Conservation (phyloP, 92 coral and sea anemone genomes). For the Bergia sp. region DNA sequence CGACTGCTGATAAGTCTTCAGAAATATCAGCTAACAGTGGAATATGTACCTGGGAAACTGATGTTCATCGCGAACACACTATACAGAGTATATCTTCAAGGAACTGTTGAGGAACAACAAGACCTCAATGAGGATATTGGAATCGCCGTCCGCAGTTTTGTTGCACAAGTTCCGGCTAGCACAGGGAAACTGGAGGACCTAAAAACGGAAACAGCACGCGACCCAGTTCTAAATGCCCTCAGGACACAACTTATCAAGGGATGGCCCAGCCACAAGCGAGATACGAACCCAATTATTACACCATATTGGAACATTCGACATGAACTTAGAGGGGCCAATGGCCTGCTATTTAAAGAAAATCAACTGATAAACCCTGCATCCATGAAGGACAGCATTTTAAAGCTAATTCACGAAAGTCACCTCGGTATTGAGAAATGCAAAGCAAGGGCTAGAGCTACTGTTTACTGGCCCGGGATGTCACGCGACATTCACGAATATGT, state of each 20-base stretch:
- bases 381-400: conserved; percentile 20
- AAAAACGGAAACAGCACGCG: conserved; percentile 36
- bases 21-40: conserved; percentile 39
- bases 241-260: conserved; percentile 23
- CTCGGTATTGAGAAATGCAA: conserved; percentile 47
- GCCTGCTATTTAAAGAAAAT: conserved; percentile 45
- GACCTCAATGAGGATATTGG: conserved; percentile 47
- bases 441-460: conserved; percentile 45
- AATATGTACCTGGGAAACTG: conserved; percentile 32
- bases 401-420: conserved; percentile 52
- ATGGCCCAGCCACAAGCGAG: conserved; percentile 34
- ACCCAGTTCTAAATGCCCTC: conserved; percentile 19
- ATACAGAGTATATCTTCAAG: conserved; percentile 7
- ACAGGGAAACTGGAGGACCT: conserved; percentile 37
- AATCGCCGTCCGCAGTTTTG: conserved; percentile 45
- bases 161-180: conserved; percentile 43
- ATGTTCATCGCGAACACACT: conserved; percentile 37
- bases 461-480: conserved; percentile 62
- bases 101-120: conserved; percentile 33
- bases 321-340: conserved; percentile 52
- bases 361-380: conserved; percentile 37
- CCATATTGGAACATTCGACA: conserved; percentile 48
- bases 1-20: conserved; percentile 52
- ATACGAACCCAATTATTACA: conserved; percentile 10
- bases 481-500: conserved; percentile 38